Conservation (phyloP, 2,888 invertebrate genomes). For the Plutella xylostella region DNA sequence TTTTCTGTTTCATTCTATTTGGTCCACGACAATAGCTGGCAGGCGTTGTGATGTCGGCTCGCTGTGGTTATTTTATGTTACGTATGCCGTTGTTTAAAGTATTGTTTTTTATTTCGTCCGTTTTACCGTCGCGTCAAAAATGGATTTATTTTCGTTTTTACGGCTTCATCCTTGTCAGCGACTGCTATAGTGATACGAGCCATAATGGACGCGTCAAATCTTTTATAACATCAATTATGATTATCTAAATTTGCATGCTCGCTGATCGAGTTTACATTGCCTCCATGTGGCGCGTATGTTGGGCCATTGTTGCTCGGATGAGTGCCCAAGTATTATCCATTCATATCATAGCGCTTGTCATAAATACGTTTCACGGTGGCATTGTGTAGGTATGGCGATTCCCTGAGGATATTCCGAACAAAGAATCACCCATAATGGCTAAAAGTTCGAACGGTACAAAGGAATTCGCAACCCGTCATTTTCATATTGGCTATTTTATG, state of each 20-base stretch:
- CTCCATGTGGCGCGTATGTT: constrained; percentile 18
- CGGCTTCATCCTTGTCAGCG: not conserved
- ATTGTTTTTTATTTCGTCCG: not conserved
- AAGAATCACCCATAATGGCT: constrained; percentile 56
- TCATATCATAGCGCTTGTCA: constrained; percentile 62
- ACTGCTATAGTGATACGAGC: not conserved
- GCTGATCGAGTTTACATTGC: constrained; percentile 38
- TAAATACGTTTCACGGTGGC: constrained; percentile 59
- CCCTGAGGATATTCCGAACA: constrained; percentile 61
- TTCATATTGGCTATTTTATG: constrained; percentile 67
- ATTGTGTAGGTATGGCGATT: constrained; percentile 55
- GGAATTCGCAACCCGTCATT: constrained; percentile 62
- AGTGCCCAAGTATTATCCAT: constrained; percentile 56
- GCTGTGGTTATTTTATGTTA: constrained; percentile 44
- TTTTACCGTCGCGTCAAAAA: not conserved
- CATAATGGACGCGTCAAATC: constrained; percentile 14
- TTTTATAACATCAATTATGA: constrained; percentile 17
- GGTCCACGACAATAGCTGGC: constrained; percentile 32
- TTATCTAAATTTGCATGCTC: constrained; percentile 23
- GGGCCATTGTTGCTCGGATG: constrained; percentile 32
- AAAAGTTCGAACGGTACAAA: constrained; percentile 51
- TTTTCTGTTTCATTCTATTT: constrained; percentile 41
- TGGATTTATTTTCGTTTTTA: not conserved
- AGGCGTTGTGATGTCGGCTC: constrained; percentile 35
- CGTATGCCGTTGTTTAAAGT: constrained; percentile 21